Base-by-base conservation (phyloP, 2,888 invertebrate genomes). In the Hipparchia sbordonii region DNA sequence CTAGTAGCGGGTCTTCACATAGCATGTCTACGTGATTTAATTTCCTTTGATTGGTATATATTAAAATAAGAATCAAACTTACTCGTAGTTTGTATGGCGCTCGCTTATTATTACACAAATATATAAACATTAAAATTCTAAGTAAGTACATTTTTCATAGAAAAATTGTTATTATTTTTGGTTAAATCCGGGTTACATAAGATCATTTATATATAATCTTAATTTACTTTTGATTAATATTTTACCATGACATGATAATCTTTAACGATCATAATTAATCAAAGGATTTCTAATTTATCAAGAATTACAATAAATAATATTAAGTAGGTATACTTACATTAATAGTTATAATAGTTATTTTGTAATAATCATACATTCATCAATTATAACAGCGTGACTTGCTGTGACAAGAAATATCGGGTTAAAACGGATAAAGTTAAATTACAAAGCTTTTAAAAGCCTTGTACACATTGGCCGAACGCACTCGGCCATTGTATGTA, bases 61-160 rank as follows among this genome's bases (percentile, higher is more conserved):
- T 39, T 39, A 39, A 39, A 39, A 39, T 4, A 39, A 39, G 39
- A 39, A 39, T 39, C 39, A 39, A 39, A 39, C 39, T 39, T 39
- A 23, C 23, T 23, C 23, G 23, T 23, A 48, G 8, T 7, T 48
- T 1, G 8, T 48, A 7, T 48, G 8, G 4, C 6, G 48, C 7
- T 4, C 48, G 48, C 48, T 48, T 6, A 48, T 7, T 6, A 48
- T 8, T 39, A 6, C 6, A 56, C 5, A 56, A 56, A 0, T n/a
- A 10, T 23, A 59, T 33, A 33, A 39, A 61, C 6, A 45, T 62
- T n/a, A 45, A 61, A 60, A 39, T n/a, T 62, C n/a, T 45, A 45
- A 9, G 9, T 66, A 54, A 54, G 54, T 66, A 66, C 66, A 67
- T 56, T 67, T 67, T 67, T 67, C 56, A 67, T 33, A 56, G 56